Evolutionary conservation across 2,113 vertebrate genomes (phyloP).

Genomic region (Syrmaticus mikado): DNA sequence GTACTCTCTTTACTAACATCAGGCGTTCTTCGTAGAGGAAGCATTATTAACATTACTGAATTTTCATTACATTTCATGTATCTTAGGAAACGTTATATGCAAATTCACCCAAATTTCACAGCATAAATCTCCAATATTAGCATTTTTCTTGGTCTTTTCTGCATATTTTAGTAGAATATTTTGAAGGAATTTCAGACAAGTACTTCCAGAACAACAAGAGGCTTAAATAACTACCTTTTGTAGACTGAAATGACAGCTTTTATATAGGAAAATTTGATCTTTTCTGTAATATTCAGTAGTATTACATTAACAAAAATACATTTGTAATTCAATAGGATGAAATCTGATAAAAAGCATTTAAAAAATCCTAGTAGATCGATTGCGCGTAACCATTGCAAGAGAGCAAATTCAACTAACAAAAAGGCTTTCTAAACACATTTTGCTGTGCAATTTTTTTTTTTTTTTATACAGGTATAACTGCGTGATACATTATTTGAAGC

Average conservation of each 20-base stretch:
- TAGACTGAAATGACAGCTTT: slow-evolving; percentile 41
- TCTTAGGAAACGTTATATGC: background rate
- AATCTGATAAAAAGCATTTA: slow-evolving; percentile 61
- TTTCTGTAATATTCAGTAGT: slow-evolving; percentile 43
- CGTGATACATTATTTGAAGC: slow-evolving; percentile 20
- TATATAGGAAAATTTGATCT: background rate
- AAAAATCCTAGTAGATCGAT: slow-evolving; percentile 38
- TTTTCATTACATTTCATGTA: background rate
- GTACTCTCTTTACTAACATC: background rate
- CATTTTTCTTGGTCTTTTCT: slow-evolving; percentile 8
- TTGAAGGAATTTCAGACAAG: slow-evolving; percentile 37
- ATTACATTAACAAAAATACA: slow-evolving; percentile 25
- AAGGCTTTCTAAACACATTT: background rate
- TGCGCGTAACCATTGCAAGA: slow-evolving; percentile 18
- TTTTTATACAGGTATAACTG: background rate
- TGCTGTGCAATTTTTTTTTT: background rate
- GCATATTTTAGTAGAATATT: slow-evolving; percentile 16
- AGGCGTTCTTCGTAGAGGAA: background rate
- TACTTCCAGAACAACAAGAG: slow-evolving; percentile 29
- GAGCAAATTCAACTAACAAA: slow-evolving; percentile 30
- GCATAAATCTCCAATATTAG: slow-evolving; percentile 1
- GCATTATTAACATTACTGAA: background rate
- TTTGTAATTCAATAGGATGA: slow-evolving; percentile 37
- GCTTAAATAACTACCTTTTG: slow-evolving; percentile 39
- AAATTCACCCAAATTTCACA: slow-evolving; percentile 7